A percentile compares a stretch with the other conserved stretches of the same genome.
phyloP scores from a whole-genome alignment of 2,888 invertebrate genomes.

The Metalampra italica region DNA sequence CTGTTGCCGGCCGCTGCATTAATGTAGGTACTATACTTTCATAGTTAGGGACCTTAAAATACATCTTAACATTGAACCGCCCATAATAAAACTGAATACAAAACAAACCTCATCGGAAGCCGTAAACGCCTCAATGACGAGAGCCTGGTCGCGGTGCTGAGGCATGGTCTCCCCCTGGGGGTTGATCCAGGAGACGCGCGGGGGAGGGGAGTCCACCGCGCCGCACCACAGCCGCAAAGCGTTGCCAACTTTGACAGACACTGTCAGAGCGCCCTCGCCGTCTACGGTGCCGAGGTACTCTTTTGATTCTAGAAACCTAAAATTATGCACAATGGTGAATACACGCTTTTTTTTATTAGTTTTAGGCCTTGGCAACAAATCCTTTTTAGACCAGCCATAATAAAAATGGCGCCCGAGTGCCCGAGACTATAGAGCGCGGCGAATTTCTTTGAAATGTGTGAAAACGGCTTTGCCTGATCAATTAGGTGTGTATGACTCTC shows the following conservation, averaged over 20 bases:
- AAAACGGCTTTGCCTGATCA: no score
- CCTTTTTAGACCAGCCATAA: no score
- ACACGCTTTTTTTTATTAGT: no score
- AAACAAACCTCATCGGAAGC: slow-evolving; percentile 53
- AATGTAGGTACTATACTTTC: no score
- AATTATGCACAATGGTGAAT: neutral
- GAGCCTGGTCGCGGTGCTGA: slow-evolving; percentile 46
- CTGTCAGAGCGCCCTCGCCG: slow-evolving; percentile 49
- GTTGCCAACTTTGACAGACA: slow-evolving; percentile 44
- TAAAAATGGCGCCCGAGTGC: no score
- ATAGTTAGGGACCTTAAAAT: no score
- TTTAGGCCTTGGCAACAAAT: no score
- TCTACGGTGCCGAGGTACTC: slow-evolving; percentile 59
- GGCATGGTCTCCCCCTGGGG: slow-evolving; percentile 61
- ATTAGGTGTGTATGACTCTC: no score
- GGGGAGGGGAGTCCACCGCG: slow-evolving; percentile 80
- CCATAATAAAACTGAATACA: neutral
- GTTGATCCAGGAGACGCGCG: slow-evolving; percentile 78
- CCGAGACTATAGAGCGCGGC: no score
- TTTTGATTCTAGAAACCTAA: slow-evolving; percentile 62
- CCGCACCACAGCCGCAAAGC: slow-evolving; percentile 81
- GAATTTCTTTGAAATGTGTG: no score
- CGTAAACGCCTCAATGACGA: slow-evolving; percentile 59
- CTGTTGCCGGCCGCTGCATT: no score
- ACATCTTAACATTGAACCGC: no score